Evolutionary conservation across 2,113 vertebrate genomes (phyloP), one percentile per base, ranked within the genome.

Genomic region (Chaetodon auriga): DNA sequence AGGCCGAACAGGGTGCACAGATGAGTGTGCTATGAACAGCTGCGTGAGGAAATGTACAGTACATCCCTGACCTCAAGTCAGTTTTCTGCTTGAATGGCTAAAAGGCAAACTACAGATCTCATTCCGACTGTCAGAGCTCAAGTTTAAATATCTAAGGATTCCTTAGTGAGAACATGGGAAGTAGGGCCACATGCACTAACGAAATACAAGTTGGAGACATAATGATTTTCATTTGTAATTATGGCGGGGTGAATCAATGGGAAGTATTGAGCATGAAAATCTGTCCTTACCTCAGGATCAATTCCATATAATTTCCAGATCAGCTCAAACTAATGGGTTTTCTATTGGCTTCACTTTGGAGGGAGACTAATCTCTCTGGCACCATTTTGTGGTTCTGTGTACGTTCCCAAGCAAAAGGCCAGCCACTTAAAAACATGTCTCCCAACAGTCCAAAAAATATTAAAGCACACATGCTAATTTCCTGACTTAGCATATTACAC

Each of bases 281-380:
- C 86, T 84, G 87, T 90, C 90, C 86, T 89, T 82, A 90, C 82
- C 91, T 86, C 87, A 68, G 83, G 89, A 95, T 95, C 93, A 94
- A 95, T 95, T 87, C 86, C 85, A 91, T 89, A 92, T 93, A 93
- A 94, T 95, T 95, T 95, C 91, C 90, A 90, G 73, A 94, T 95
- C 93, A 94, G 83, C 91, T 92, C 92, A 90, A 93, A 92, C 92
- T 92, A 94, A 95, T 94, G 90, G 92, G 84, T 91, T 94, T 94
- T 94, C 92, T 92, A 89, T 94, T 77, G 93, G 90, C 86, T 89
- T 92, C 75, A 81, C 82, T 93, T 82, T 64, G 51, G 81, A 88
- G 78, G 12, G 65, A 75, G 77, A 78, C 86, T 92, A 87, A 92
- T 92, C 85, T 92, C 89, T 75, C 70, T 49, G 64, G 89, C 86